phyloP scores from a whole-genome alignment of 1,140 invertebrate species.

The Plodia interpunctella region DNA sequence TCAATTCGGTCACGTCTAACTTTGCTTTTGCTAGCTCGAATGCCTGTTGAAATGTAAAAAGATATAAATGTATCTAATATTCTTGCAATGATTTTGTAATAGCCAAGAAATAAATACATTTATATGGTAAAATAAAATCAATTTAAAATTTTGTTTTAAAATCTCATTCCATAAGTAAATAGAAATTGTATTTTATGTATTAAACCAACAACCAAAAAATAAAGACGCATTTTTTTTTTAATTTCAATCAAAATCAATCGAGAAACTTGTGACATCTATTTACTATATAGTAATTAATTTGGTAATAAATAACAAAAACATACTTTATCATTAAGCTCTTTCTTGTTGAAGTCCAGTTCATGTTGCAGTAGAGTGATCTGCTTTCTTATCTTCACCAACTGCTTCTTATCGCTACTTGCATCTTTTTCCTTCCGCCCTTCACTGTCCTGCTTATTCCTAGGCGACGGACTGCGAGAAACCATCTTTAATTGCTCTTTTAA shows the following conservation, averaged over 20 bases:
- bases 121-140: too few species aligned
- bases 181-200: too few species aligned
- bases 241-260: too few species aligned
- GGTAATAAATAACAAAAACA: slow-evolving; percentile 11
- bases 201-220: too few species aligned
- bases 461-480: slow-evolving; percentile 62
- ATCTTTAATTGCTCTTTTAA: slow-evolving; percentile 61
- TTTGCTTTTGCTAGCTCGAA: slow-evolving; percentile 71
- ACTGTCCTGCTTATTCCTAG: slow-evolving; percentile 49
- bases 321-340: slow-evolving; percentile 73
- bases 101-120: too few species aligned
- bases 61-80: slow-evolving; percentile 7
- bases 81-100: neutral
- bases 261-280: neutral
- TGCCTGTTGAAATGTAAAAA: slow-evolving; percentile 37
- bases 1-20: slow-evolving; percentile 63
- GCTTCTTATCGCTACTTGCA: slow-evolving; percentile 49
- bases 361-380: slow-evolving; percentile 79
- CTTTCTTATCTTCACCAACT: slow-evolving; percentile 68
- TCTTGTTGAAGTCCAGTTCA: slow-evolving; percentile 74
- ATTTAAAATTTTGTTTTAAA: too few species aligned
- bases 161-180: too few species aligned
- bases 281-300: neutral
- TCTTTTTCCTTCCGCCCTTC: slow-evolving; percentile 37
- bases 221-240: too few species aligned